These are phyloP conservation scores for Corythornis madagascariensis DNA, from an alignment of 2,113 vertebrate genomes.

Conservation along the genomic window DNA sequence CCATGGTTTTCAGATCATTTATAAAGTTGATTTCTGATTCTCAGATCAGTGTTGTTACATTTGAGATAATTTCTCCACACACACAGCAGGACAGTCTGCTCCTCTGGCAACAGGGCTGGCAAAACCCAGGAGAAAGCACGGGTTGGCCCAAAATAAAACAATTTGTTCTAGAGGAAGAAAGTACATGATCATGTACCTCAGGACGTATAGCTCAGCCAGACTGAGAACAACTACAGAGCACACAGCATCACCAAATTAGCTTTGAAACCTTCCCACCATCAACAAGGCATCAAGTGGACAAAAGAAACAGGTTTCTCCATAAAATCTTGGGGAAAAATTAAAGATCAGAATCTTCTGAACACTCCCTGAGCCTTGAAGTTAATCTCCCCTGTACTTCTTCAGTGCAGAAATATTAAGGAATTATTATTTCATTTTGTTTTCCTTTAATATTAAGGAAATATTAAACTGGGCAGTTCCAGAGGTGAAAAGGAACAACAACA, in stretches of 20 bases:
- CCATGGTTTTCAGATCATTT: background rate
- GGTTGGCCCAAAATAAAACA: background rate
- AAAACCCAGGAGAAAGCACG: background rate
- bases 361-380: background rate
- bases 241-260: background rate
- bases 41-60: background rate
- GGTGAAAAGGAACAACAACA: background rate
- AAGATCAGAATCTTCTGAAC: background rate
- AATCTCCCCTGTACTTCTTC: background rate
- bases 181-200: fast-evolving
- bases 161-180: background rate
- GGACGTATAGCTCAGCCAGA: background rate
- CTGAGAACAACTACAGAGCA: background rate
- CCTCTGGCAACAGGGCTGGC: background rate
- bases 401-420: background rate
- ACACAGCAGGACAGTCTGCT: background rate
- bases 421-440: too few species aligned
- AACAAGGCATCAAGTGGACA: background rate
- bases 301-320: background rate
- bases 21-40: background rate
- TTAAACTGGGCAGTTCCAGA: background rate
- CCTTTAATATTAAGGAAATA: background rate
- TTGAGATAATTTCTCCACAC: background rate
- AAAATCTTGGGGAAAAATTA: background rate
- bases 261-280: background rate